Conservation (phyloP, 2,113 vertebrate species). For the Meleagris gallopavo region DNA sequence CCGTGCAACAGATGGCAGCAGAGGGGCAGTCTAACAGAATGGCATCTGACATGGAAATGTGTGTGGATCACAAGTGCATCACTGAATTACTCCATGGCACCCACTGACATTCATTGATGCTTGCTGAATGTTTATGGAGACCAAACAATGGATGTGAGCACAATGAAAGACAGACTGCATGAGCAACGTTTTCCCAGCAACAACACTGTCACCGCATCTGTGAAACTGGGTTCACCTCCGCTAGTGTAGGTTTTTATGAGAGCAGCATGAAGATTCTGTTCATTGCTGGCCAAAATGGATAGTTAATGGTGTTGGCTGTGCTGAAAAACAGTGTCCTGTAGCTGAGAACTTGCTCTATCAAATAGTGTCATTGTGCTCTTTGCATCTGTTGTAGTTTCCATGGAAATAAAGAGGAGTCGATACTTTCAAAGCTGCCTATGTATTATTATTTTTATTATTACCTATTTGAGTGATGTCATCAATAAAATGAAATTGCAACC, state of each 20-base stretch:
- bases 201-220: not conserved
- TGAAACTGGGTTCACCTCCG: not conserved
- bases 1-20: not conserved
- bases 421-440: not conserved
- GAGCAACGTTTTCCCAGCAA: no score
- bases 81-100: not conserved
- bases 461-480: not conserved
- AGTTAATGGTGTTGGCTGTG: not conserved
- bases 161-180: no score
- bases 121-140: not conserved
- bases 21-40: not conserved
- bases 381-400: not conserved
- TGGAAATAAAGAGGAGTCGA: not conserved
- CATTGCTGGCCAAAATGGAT: not conserved
- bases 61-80: not conserved
- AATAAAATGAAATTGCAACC: slow-evolving; percentile 11
- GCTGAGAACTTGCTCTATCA: not conserved
- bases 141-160: no score
- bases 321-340: not conserved
- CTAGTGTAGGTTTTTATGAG: not conserved
- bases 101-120: not conserved
- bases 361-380: not conserved
- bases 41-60: not conserved
- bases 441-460: not conserved
- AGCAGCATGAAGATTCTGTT: not conserved